Evolutionary conservation across 2,113 vertebrate genomes (phyloP), one percentile per base, ranked within the genome.

Genomic region (Cricetomys ansorgei): DNA sequence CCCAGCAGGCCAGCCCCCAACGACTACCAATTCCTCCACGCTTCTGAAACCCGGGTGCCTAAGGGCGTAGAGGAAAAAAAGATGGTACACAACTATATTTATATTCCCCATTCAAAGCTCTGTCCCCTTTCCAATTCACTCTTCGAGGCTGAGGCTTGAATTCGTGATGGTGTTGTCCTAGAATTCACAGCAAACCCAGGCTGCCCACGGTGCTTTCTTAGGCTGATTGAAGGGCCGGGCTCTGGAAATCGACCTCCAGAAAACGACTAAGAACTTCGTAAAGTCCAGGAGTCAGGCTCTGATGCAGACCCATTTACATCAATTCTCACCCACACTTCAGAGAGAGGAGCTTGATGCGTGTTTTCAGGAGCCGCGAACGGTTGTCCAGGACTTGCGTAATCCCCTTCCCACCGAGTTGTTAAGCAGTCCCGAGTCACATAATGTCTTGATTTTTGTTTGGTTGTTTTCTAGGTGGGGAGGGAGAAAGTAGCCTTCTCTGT

Each of bases 101-200:
- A 1, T 10, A 55, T 40, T 31, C 29, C 21, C 11, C 34, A 75
- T 94, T 48, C 34, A 85, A 64, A 72, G n/a, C 64, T 29, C 31
- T 37, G 31, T 57, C 3, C n/a, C 23, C n/a, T n/a, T 53, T 1
- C 1, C 5, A 19, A 73, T 48, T 62, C 62, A 1, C 37, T 43
- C 29, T 91, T 53, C 19, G 7, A 19, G 27, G 64, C 0, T 7
- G 50, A 89, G 37, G 16, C 40, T 50, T 13, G 75, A 83, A 89
- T 3, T n/a, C 50, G 48, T 7, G 50, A 50, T 5, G 15, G 5
- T n/a, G 15, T 45, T 59, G 77, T 62, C 27, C 43, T 92, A 15
- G 65, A 97, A 77, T 96, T 95, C 21, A 53, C 50, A 31, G 70
- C 23, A 77, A 88, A 83, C 75, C 11, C 4, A 2, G 27, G 73